Base-by-base conservation (phyloP, 92 coral and sea anemone species). In the Epizoanthus fatuus region DNA sequence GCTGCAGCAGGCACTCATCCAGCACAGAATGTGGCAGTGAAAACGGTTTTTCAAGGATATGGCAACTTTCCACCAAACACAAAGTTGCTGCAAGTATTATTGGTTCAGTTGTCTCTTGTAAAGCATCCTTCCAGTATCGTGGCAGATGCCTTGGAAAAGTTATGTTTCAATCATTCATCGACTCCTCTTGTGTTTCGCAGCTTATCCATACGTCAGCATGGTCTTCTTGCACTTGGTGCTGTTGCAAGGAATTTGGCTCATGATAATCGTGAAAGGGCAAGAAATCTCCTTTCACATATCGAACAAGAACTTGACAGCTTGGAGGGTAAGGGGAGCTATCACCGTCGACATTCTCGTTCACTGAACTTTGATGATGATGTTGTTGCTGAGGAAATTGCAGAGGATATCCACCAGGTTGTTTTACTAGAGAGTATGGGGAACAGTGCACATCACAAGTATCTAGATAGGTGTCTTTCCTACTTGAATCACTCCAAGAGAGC, bases 161-260 rank as follows among this genome's bases (percentile, higher is more conserved):
- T 55, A 12, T 13, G 16, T 12, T 55, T 55, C 60, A 55, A 55
- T n/a, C 60, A 55, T 13, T 55, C 60, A 55, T 13, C 16, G 13
- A 13, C 19, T 55, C 60, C 60, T 55, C 19, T 4, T 3, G n/a
- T 55, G 60, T 55, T 55, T 55, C 60, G 60, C 60, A 55, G 19
- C 15, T 3, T n/a, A n/a, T 13, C 60, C 15, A 55, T 55, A 55
- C 60, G 60, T n/a, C 60, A 55, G 60, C 60, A n/a, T 55, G 15
- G 60, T 12, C 60, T 55, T 55, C 60, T 55, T n/a, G 19, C 60
- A 55, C 60, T 55, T 55, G 60, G 60, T n/a, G 60, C 60, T 55
- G 60, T 55, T 55, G 60, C 60, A 55, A 55, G 60, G 19, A 55
- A 55, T 55, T 55, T 55, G 15, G 15, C 15, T n/a, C 16, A 55